Percentiles rank a stretch among this genome's conserved stretches.
These are phyloP conservation scores for Hesperophylax magnus DNA, from an alignment of 1,140 invertebrate species.

Conservation along the genomic window DNA sequence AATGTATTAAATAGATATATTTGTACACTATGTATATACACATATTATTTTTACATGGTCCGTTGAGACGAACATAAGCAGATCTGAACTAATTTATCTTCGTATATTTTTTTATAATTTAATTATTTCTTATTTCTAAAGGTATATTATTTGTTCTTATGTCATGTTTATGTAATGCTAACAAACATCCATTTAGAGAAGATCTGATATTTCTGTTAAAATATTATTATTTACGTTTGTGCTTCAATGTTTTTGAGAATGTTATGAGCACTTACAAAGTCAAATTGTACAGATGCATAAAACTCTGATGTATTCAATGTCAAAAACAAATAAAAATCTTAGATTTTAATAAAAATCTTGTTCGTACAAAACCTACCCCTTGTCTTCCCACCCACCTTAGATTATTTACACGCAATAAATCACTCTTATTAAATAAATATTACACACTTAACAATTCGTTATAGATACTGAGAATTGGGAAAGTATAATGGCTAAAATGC, in stretches of 20 bases:
- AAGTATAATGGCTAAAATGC: constrained; percentile 45
- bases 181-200: constrained; percentile 44
- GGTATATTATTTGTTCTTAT: constrained; percentile 53
- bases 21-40: constrained; percentile 59
- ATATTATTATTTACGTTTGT: constrained; percentile 4
- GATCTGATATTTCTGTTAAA: constrained; percentile 3
- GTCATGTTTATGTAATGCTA: constrained; percentile 53
- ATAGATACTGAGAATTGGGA: constrained; percentile 41
- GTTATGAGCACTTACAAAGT: constrained; percentile 37
- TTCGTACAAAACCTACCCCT: constrained; percentile 40
- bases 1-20: constrained; percentile 49
- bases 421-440: not conserved
- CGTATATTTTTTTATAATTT: constrained; percentile 48
- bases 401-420: constrained; percentile 1
- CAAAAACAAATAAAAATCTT: constrained; percentile 46
- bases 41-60: constrained; percentile 51
- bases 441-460: constrained; percentile 25
- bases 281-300: constrained; percentile 32
- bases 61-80: constrained; percentile 47
- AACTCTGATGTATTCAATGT: constrained; percentile 43
- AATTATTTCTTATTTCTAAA: constrained; percentile 51
- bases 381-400: not conserved
- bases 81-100: constrained; percentile 53
- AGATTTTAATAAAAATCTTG: constrained; percentile 18
- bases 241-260: constrained; percentile 30